These are phyloP conservation scores for Mycalesis mineus DNA, from an alignment of 2,888 invertebrate genomes.

Conservation along the genomic window DNA sequence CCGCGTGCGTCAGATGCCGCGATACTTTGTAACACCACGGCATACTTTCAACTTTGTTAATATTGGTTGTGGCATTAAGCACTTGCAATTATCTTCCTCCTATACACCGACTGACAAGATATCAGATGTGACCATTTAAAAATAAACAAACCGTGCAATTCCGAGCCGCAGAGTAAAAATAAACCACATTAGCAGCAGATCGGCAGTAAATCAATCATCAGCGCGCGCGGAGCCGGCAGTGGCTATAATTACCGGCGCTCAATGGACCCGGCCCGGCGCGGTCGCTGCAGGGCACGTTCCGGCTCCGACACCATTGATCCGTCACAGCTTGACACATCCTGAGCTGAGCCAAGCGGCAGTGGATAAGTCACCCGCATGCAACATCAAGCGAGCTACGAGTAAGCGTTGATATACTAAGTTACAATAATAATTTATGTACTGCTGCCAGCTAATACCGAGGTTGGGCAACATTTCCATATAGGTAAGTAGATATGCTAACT, in stretches of 20 bases:
- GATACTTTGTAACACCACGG: background rate
- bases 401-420: too few relatives aligned
- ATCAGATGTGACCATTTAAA: too few relatives aligned
- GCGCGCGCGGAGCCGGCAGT: conserved; percentile 30
- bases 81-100: background rate
- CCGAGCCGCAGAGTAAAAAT: background rate
- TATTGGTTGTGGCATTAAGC: too few relatives aligned
- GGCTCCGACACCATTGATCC: background rate
- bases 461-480: too few relatives aligned
- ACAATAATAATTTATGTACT: too few relatives aligned
- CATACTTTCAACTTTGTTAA: too few relatives aligned
- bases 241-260: conserved; percentile 40
- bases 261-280: conserved; percentile 27
- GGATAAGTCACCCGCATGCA: background rate
- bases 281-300: conserved; percentile 13
- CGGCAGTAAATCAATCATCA: conserved; percentile 64
- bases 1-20: background rate
- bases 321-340: background rate
- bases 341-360: background rate
- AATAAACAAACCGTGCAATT: background rate
- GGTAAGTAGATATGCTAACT: too few relatives aligned
- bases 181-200: background rate
- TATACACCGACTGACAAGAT: too few relatives aligned
- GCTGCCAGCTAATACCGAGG: too few relatives aligned
- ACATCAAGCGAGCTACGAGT: too few relatives aligned